Percentiles rank a stretch among this genome's conserved stretches.
phyloP scores from a whole-genome alignment of 2,113 vertebrate genomes.

The Carollia perspicillata region DNA sequence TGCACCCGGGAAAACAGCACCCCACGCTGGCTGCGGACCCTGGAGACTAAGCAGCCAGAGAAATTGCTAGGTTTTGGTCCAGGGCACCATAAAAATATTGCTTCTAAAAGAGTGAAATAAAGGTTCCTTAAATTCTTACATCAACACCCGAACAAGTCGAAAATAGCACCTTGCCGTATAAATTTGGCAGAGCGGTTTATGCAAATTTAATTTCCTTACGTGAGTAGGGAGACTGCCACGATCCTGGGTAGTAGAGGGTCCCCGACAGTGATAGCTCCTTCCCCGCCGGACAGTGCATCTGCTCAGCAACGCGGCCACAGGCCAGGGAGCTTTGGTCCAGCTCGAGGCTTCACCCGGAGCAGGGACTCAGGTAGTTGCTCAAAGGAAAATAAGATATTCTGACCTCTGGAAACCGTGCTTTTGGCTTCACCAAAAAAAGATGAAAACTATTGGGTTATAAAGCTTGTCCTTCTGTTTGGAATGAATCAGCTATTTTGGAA shows the following conservation, averaged over 20 bases:
- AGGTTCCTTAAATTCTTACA: background rate
- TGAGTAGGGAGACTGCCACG: background rate
- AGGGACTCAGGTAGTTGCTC: background rate
- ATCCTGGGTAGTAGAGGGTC: background rate
- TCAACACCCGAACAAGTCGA: background rate
- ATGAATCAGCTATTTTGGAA: background rate
- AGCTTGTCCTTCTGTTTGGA: background rate
- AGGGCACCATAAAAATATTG: background rate
- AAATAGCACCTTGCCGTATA: background rate
- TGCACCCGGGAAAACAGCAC: background rate
- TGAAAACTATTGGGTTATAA: background rate
- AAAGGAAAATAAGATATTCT: background rate
- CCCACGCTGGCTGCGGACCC: background rate
- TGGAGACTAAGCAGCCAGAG: background rate
- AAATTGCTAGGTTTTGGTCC: background rate
- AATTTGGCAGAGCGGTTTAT: background rate
- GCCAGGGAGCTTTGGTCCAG: background rate
- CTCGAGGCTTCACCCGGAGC: background rate
- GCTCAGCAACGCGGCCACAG: background rate
- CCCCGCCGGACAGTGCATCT: background rate
- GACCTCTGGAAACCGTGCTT: background rate
- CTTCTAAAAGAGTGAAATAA: background rate
- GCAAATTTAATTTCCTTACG: background rate
- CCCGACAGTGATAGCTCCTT: background rate
- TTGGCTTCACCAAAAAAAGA: background rate